A percentile compares a stretch with the other conserved stretches of the same genome.
Evolutionary conservation across 2,797 vertebrate species (phyloP).

Genomic region (Centroberyx gerrardi): DNA sequence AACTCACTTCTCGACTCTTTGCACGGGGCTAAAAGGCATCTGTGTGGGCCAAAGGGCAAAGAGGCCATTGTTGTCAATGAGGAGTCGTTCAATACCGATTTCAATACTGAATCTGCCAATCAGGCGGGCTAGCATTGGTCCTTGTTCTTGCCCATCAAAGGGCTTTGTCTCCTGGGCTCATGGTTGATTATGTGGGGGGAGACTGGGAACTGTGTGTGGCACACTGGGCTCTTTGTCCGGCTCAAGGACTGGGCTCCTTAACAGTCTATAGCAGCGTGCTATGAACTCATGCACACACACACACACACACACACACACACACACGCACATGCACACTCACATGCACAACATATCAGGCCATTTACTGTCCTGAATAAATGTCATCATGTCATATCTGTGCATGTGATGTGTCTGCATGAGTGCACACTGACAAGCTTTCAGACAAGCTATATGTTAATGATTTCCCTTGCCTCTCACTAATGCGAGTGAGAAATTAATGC

Average conservation of each 20-base stretch:
- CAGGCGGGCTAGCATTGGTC: slow-evolving; percentile 62
- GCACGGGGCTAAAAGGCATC: slow-evolving; percentile 69
- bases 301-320: slow-evolving; percentile 1
- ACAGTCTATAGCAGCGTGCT: slow-evolving; percentile 74
- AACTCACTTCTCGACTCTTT: slow-evolving; percentile 48
- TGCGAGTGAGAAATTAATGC: slow-evolving; percentile 36
- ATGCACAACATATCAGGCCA: not conserved
- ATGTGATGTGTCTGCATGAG: slow-evolving; percentile 38
- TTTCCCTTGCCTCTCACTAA: slow-evolving; percentile 16
- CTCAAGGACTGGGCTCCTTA: slow-evolving; percentile 70
- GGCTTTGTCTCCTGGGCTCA: slow-evolving; percentile 79
- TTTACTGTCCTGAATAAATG: slow-evolving; percentile 38
- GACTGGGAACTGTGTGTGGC: slow-evolving; percentile 69
- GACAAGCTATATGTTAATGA: slow-evolving; percentile 44
- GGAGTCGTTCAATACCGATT: slow-evolving; percentile 70
- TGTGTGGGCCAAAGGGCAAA: slow-evolving; percentile 68
- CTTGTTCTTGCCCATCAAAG: slow-evolving; percentile 69
- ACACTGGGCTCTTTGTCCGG: slow-evolving; percentile 81
- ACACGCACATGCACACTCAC: not conserved
- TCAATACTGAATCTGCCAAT: slow-evolving; percentile 74
- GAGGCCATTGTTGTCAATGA: slow-evolving; percentile 69
- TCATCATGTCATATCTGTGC: slow-evolving; percentile 48
- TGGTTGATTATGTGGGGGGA: slow-evolving; percentile 81
- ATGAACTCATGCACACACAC: slow-evolving; percentile 54
- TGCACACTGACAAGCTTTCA: slow-evolving; percentile 19